Percentiles rank a stretch among this genome's conserved stretches.
phyloP scores from a whole-genome alignment of 2,888 invertebrate species.

The Drosophila cyrtoloma region DNA sequence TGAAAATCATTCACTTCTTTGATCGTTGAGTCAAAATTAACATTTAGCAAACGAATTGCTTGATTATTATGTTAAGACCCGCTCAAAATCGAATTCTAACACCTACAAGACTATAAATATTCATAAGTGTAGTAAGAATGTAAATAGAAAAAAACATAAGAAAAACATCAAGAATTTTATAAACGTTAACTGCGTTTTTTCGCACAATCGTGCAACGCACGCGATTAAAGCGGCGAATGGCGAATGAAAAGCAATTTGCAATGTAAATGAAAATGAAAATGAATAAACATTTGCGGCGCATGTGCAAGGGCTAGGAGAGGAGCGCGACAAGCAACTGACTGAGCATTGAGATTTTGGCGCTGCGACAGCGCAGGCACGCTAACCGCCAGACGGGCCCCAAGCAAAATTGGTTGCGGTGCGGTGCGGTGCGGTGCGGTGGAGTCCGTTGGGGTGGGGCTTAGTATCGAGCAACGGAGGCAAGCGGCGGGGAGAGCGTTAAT shows the following conservation, averaged over 20 bases:
- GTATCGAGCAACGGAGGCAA: neutral
- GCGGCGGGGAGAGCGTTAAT: constrained; percentile 54
- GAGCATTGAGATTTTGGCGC: constrained; percentile 61
- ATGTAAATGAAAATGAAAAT: constrained; percentile 66
- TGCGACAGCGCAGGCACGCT: constrained; percentile 59
- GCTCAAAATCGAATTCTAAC: constrained; percentile 10
- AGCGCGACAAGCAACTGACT: constrained; percentile 27
- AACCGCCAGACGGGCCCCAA: constrained; percentile 37
- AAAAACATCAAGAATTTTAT: constrained; percentile 28
- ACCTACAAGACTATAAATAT: constrained; percentile 30
- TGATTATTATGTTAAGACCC: neutral
- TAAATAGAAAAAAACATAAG: constrained; percentile 11
- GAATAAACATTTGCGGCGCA: constrained; percentile 62
- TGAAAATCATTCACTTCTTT: neutral
- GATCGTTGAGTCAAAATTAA: neutral
- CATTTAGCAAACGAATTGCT: neutral
- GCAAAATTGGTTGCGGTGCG: neutral
- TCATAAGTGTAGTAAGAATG: constrained; percentile 41
- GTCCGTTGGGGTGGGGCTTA: constrained; percentile 7
- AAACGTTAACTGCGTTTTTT: constrained; percentile 49
- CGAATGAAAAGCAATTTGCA: constrained; percentile 73
- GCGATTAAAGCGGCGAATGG: constrained; percentile 63
- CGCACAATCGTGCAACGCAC: constrained; percentile 64
- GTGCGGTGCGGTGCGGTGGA: neutral
- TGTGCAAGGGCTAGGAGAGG: constrained; percentile 49